Base-by-base conservation (phyloP, 2,888 invertebrate genomes). In the Drosophila kokeensis region DNA sequence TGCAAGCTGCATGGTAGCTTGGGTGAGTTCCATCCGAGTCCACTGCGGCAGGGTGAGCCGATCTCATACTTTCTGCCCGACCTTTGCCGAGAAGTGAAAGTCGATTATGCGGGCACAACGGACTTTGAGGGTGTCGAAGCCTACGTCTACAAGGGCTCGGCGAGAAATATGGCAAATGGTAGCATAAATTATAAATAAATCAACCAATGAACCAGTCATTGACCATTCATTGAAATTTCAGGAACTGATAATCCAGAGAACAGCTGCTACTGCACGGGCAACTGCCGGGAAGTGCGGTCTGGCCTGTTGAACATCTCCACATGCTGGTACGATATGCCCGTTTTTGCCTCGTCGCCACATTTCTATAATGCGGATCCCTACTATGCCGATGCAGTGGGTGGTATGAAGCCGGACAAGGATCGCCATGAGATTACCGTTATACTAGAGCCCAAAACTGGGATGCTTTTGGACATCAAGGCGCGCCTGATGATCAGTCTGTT, bases 311-410 rank as follows among this genome's bases (percentile, higher is more conserved):
- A 97, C 91, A 94, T 97, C 24, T 96, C 96, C 0, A 93, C 95
- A 13, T 97, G 97, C 82, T 95, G 96, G 74, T 96, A 94, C 87
- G 97, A 96, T 11, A 96, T 97, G 0, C 98, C 98, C 0, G 95
- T 96, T 0, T 97, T 96, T 91, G 94, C 97, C 48, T 96, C 97
- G 1, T 94, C 96, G 77, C 98, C 98, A 0, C 97, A 98, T 93
- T 98, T 97, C 93, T 94, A 96, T 87, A 94, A 95, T 83, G 97
- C 95, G 0, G 97, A 97, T 93, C 95, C 96, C 0, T 94, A 93
- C 73, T 96, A 97, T 64, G 82, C 93, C 8, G 93, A 95, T 4
- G 93, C 93, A 21, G 94, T 98, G 4, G 94, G 94, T 0, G 98
- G 98, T 0, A 87, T 98, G 92, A 89, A 93, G 2, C 97, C 98